Evolutionary conservation across 1,140 invertebrate species (phyloP), one percentile per base, ranked within the genome.

Genomic region (Nephila pilipes): DNA sequence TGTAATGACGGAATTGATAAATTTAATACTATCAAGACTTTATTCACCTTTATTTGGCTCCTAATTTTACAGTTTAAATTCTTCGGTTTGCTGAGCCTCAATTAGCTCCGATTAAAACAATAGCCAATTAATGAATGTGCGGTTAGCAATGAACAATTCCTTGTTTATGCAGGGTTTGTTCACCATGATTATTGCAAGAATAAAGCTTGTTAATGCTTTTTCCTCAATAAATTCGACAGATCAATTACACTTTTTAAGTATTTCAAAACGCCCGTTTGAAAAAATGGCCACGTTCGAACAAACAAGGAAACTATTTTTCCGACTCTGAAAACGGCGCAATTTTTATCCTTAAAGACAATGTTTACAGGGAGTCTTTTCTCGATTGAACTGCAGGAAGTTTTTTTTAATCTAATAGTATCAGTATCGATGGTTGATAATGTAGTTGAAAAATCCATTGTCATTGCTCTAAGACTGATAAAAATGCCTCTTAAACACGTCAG

Each of bases 291-390:
- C 46, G 46, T 46, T 46, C 46, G 46, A 75, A 65, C 18, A 36
- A 75, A 75, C 32, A 36, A 75, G 69, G 69, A 75, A 75, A 14
- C 69, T 2, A 32, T 75, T 75, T 75, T 46, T 46, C 46, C 18
- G 69, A 5, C 32, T 36, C 18, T 18, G 16, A 65, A 65, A 65
- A 25, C 63, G 25, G 63, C 25, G 63, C 25, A 75, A 75, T 16
- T 75, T 20, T 75, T 32, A 75, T 75, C 69, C 69, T 75, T 75
- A 25, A 16, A 75, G 69, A 75, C 69, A 75, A 65, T 75, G 29
- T 32, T 32, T 32, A 36, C 18, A 29, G 29, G 32, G 29, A 32
- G 32, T 32, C 32, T 18, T 32, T 75, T 32, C 69, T 14, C 29
- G 32, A 29, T 75, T 25, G 25, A 65, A 14, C 25, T n/a, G n/a